Percentiles rank a stretch among this genome's conserved stretches.
Conservation (phyloP, 1,140 invertebrate species). For the Penaeus vannamei region DNA sequence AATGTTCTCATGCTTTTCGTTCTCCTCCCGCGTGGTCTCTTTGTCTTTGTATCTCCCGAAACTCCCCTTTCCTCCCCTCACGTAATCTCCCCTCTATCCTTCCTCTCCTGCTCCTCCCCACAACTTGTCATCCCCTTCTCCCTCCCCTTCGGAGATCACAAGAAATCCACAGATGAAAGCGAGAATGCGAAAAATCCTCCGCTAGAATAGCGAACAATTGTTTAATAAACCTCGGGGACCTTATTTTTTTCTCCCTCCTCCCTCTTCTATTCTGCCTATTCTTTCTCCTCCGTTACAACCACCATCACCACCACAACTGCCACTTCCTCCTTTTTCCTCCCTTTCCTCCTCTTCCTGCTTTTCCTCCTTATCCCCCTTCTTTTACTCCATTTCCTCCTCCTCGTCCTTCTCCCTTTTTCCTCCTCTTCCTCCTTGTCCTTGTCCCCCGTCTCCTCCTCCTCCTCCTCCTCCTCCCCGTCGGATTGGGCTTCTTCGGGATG, state of each 20-base stretch:
- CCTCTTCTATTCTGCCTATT: no score
- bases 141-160: conserved; percentile 17
- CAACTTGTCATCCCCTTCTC: background rate
- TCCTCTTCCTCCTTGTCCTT: no score
- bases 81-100: background rate
- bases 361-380: no score
- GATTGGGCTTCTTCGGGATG: background rate
- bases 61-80: background rate
- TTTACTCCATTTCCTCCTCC: no score
- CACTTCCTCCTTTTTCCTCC: no score
- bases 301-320: no score
- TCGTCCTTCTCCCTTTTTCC: no score
- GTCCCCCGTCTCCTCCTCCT: no score
- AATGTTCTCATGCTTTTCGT: background rate
- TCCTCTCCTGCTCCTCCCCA: background rate
- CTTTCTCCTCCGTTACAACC: no score
- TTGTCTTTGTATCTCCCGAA: background rate
- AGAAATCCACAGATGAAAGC: conserved; percentile 40
- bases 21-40: background rate
- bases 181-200: conserved; percentile 48
- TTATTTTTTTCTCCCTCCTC: no score
- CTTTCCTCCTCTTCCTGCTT: no score
- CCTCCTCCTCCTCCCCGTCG: no score
- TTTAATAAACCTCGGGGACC: conserved; percentile 41
- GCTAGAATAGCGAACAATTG: conserved; percentile 39